Base-by-base conservation (phyloP, 2,888 invertebrate genomes). In the Nasonia oneida region DNA sequence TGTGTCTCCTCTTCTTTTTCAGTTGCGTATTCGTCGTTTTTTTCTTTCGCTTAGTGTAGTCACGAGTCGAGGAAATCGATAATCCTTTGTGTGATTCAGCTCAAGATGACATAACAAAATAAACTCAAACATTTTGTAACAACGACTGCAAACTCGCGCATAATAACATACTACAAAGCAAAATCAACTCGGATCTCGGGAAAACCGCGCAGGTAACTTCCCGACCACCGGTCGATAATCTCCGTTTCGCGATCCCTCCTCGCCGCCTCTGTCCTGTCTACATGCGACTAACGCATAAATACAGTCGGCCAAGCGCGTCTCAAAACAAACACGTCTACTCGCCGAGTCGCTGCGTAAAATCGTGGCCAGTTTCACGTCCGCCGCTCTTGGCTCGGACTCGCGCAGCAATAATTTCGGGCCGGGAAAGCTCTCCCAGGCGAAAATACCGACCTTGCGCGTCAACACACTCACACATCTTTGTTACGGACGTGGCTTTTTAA, bases 401-500 rank as follows among this genome's bases (percentile, higher is more conserved):
- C 47, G 33, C 67, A 29, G 53, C 10, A 47, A 74, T 53, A 74
- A 73, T 74, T 81, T 81, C 74, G 73, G 57, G 57, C 64, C 12
- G 74, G 29, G 81, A 81, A 81, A 81, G 73, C 53, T 74, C 29
- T 29, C n/a, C 33, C 47, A 53, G 53, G 61, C 70, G 71, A 80
- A 80, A 71, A 57, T 71, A 71, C 18, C 53, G 80, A 73, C 80
- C 80, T 81, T 81, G 71, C 23, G n/a, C 37, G 39, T n/a, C 18
- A 18, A 64, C 64, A 37, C 42, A 53, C 73, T 8, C 70, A 53
- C 29, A 3, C 42, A 42, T 70, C 71, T 77, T 81, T 57, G 76
- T 81, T 84, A 81, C 61, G 67, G 37, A 73, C 10, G 29, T 29
- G 15, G 57, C 77, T 78, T 85, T 85, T 85, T 73, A 85, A 85